phyloP scores from a whole-genome alignment of 2,797 vertebrate species.

The Paratrypauchen microcephalus region DNA sequence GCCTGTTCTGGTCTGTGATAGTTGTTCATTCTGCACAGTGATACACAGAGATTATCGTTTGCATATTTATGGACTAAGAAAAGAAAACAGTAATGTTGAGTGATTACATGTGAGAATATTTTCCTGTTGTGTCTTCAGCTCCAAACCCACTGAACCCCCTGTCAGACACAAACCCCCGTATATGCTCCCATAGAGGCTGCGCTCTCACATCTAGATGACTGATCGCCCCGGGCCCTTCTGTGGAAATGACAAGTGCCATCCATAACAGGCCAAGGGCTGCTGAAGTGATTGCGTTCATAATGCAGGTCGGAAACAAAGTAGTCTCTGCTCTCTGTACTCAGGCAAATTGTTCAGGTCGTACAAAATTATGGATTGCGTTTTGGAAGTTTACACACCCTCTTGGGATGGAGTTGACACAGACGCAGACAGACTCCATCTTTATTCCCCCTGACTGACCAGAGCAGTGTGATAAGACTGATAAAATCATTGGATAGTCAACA shows the following conservation, averaged over 20 bases:
- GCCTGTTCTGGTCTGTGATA: too few species aligned
- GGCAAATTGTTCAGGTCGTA: slow-evolving; percentile 51
- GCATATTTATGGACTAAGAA: background rate
- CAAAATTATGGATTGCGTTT: slow-evolving; percentile 52
- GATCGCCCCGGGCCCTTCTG: slow-evolving; percentile 64
- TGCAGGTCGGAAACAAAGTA: slow-evolving; percentile 72
- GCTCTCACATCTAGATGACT: slow-evolving; percentile 49
- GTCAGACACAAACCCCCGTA: slow-evolving; percentile 28
- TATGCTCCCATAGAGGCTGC: slow-evolving; percentile 27
- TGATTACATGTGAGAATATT: slow-evolving; percentile 32
- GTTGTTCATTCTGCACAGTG: background rate
- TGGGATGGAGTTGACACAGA: slow-evolving; percentile 28
- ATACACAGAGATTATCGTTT: background rate
- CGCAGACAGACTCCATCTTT: slow-evolving; percentile 52
- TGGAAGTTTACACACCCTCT: slow-evolving; percentile 37
- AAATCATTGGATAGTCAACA: slow-evolving; percentile 48
- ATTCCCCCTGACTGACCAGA: slow-evolving; percentile 63
- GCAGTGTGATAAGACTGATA: slow-evolving; percentile 52
- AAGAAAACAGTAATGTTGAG: slow-evolving; percentile 7
- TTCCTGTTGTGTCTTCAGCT: slow-evolving; percentile 17
- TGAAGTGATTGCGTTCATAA: slow-evolving; percentile 76
- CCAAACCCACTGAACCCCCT: slow-evolving; percentile 13
- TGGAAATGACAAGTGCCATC: slow-evolving; percentile 76
- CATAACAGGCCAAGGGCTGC: slow-evolving; percentile 67
- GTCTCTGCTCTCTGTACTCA: slow-evolving; percentile 55